Base-by-base conservation (phyloP, 1,140 invertebrate species). In the Diplogasteroides magnus region DNA sequence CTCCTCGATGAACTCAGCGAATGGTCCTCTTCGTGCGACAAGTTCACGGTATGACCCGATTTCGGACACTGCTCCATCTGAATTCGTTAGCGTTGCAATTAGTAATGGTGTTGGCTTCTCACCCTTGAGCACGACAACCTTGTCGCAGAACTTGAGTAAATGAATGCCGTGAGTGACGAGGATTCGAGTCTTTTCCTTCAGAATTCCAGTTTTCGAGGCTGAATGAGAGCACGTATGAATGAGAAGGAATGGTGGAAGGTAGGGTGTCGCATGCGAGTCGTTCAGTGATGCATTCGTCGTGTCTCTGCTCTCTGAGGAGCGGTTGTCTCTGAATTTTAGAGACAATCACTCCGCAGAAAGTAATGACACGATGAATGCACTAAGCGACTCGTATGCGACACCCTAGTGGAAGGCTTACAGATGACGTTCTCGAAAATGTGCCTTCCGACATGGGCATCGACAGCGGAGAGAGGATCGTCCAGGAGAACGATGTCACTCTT, bases 381-480 rank as follows among this genome's bases (percentile, higher is more conserved):
- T n/a, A 77, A 64, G 19, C 1, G 2, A 28, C 29, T 26, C 26
- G 31, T 69, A 64, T 48, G 6, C 19, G 19, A 48, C 6, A 19
- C 19, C 37, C 37, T 48, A 48, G 19, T 48, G 6, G 19, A n/a
- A 11, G 32, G 61, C 71, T 74, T 59, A 77, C 74, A 76, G 31
- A 78, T 80, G 15, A 78, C 78, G n/a, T 74, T 70, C n/a, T 81
- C 73, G 61, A 80, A 80, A 2, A 80, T 59, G 28, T 77, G 79
- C 68, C 73, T 73, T 55, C 86, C 88, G 23, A 97, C 94, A 83
- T 97, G 93, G 48, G 91, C 89, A 83, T 97, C 94, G 2, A 98
- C 91, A 11, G 94, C 93, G 80, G 92, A 94, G 19, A 98, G 86
- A 1, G 94, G 94, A 88, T 98, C 94, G 83, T 98, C 95, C 74